Percentiles rank a stretch among this genome's conserved stretches.
phyloP scores from a whole-genome alignment of 2,888 invertebrate species.

The Brenthis daphne region DNA sequence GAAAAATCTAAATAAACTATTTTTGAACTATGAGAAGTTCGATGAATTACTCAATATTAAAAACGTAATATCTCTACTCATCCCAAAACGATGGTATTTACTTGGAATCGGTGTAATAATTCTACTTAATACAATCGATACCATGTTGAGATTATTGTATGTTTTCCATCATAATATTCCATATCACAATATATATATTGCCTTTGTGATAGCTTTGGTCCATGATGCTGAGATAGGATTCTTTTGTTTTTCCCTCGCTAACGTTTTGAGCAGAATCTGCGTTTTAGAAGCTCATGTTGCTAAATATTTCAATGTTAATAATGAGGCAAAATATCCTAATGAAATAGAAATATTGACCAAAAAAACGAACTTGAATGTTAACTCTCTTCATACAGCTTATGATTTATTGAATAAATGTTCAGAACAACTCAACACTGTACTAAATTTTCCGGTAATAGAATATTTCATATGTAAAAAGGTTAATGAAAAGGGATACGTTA shows the following conservation, averaged over 20 bases:
- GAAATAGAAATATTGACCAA: background rate
- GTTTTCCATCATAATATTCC: background rate
- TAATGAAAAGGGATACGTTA: conserved; percentile 45
- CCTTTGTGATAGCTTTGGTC: background rate
- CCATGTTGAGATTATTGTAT: background rate
- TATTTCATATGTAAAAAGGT: conserved; percentile 49
- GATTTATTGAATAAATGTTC: conserved; percentile 28
- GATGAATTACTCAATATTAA: background rate
- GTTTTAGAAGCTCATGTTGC: conserved; percentile 4
- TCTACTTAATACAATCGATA: background rate
- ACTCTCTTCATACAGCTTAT: conserved; percentile 11
- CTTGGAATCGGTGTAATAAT: background rate
- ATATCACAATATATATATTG: background rate
- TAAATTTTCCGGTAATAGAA: conserved; percentile 25
- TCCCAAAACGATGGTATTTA: background rate
- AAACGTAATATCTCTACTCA: background rate
- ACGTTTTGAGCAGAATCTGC: background rate
- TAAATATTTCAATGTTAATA: background rate
- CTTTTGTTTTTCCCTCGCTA: conserved; percentile 7
- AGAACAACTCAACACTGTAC: conserved; percentile 21
- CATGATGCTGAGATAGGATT: conserved; percentile 7
- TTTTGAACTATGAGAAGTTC: background rate
- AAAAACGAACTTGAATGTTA: background rate
- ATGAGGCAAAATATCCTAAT: background rate
- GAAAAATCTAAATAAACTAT: background rate